Conservation (phyloP, 2,888 invertebrate genomes). For the Dolomedes plantarius region DNA sequence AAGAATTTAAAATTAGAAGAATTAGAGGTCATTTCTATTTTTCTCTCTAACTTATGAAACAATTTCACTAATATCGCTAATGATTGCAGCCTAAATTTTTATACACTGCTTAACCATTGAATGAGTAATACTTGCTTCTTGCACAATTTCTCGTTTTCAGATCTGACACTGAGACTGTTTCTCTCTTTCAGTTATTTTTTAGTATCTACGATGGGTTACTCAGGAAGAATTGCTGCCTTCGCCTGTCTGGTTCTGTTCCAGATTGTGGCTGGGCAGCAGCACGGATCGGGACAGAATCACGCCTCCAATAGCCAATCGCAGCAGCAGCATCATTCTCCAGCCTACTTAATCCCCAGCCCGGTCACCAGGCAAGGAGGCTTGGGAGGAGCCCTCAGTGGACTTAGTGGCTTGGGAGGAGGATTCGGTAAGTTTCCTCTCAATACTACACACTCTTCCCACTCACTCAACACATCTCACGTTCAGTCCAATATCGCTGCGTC, state of each 20-base stretch:
- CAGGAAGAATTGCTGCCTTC: background rate
- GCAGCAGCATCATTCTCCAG: conserved; percentile 46
- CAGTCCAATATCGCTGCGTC: no score
- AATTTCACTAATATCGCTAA: no score
- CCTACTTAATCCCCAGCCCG: conserved; percentile 60
- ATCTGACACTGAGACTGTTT: no score
- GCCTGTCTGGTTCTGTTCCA: conserved; percentile 28
- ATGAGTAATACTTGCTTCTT: no score
- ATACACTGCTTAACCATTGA: no score
- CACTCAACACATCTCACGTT: no score
- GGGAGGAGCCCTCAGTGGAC: conserved; percentile 45
- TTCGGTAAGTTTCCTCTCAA: conserved; percentile 33
- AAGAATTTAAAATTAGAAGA: no score
- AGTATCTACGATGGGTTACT: conserved; percentile 22
- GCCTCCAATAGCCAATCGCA: conserved; percentile 12
- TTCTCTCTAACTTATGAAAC: no score
- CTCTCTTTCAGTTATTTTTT: background rate
- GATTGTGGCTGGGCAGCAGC: conserved; percentile 29
- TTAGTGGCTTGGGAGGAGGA: conserved; percentile 34
- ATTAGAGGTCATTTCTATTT: no score
- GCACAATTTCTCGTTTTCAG: no score
- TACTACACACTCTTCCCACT: no score
- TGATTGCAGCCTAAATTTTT: no score
- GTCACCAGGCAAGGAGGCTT: conserved; percentile 50
- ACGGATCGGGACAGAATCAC: conserved; percentile 37